Conservation (phyloP, 2,797 vertebrate genomes). For the Hypotaenidia philippensis region DNA sequence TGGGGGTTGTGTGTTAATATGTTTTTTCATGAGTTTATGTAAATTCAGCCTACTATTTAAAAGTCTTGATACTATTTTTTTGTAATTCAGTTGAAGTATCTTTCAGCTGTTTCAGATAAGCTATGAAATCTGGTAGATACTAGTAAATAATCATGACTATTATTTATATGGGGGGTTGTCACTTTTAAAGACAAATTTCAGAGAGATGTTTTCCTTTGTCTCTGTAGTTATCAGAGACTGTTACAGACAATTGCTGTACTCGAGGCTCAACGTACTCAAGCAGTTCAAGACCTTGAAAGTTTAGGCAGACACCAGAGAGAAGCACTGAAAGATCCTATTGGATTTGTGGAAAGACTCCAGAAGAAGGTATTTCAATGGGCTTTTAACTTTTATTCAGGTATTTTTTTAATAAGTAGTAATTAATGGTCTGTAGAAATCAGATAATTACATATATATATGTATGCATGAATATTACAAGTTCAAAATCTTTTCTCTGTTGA, state of each 20-base stretch:
- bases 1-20: not conserved
- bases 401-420: conserved; percentile 28
- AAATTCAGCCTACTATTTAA: conserved; percentile 41
- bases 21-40: not conserved
- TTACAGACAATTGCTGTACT: conserved; percentile 98
- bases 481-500: not conserved
- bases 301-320: conserved; percentile 92
- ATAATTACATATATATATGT: not conserved
- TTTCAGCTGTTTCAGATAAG: conserved; percentile 69
- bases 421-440: not conserved
- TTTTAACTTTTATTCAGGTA: conserved; percentile 43
- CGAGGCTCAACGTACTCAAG: conserved; percentile 97
- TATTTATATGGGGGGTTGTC: conserved; percentile 46
- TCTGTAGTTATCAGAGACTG: conserved; percentile 97
- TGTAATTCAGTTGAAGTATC: conserved; percentile 54
- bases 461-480: not conserved
- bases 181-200: conserved; percentile 54
- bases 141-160: conserved; percentile 52
- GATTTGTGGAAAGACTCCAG: conserved; percentile 97
- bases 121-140: conserved; percentile 25
- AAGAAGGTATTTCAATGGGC: conserved; percentile 88
- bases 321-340: conserved; percentile 91
- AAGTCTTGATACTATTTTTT: not conserved
- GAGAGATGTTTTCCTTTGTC: conserved; percentile 79
- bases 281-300: conserved; percentile 95